Conservation (phyloP, 2,113 vertebrate species). For the Oryctolagus cuniculus region DNA sequence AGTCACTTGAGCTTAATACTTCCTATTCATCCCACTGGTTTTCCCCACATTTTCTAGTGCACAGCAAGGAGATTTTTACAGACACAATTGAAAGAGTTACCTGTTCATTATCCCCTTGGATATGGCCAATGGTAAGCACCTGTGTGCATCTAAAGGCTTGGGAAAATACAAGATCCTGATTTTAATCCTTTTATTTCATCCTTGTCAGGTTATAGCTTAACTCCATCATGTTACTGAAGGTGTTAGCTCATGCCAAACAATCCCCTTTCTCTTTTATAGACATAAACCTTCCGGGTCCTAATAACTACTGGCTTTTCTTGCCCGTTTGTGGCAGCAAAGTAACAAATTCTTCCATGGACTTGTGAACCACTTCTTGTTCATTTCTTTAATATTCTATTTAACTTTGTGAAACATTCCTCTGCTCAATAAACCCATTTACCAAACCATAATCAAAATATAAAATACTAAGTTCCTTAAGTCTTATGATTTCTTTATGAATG, state of each 20-base stretch:
- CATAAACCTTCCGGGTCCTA: background rate
- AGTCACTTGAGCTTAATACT: background rate
- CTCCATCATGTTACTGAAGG: background rate
- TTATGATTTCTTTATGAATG: background rate
- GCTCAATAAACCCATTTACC: background rate
- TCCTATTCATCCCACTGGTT: background rate
- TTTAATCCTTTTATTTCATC: background rate
- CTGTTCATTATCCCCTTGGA: background rate
- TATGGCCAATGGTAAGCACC: background rate
- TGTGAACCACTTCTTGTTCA: background rate
- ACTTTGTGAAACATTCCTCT: background rate
- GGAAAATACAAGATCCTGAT: background rate
- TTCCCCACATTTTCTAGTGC: background rate
- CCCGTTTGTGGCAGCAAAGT: background rate
- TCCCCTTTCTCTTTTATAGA: background rate
- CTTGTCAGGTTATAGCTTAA: background rate
- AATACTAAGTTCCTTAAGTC: background rate
- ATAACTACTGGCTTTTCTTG: background rate
- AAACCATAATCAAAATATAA: background rate
- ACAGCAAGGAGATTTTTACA: background rate
- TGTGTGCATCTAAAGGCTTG: background rate
- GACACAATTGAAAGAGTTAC: background rate
- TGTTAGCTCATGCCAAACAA: background rate
- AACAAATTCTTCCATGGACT: background rate
- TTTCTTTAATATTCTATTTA: background rate